These are phyloP conservation scores for Ataeniobius toweri DNA, from an alignment of 2,797 vertebrate genomes.

Conservation along the genomic window DNA sequence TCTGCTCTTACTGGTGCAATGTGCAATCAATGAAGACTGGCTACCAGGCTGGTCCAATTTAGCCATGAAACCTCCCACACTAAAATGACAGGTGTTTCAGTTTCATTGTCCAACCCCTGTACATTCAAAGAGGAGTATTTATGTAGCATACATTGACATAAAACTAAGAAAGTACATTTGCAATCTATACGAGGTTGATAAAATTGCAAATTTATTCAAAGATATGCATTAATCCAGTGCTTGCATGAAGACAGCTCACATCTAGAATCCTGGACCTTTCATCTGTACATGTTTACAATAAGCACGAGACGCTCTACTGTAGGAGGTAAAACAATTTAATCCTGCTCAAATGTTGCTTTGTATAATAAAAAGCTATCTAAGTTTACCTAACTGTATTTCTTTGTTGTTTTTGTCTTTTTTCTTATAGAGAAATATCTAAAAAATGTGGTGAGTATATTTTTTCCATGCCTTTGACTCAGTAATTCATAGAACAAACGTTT, in stretches of 20 bases:
- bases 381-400: neutral
- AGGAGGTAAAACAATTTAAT: neutral
- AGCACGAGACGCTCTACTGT: neutral
- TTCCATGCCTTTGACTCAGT: neutral
- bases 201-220: constrained; percentile 1
- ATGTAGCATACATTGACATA: neutral
- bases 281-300: neutral
- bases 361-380: neutral
- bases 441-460: neutral
- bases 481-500: neutral
- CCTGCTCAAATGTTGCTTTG: neutral
- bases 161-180: neutral
- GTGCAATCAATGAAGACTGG: no score
- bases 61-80: no score
- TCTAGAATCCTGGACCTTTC: neutral
- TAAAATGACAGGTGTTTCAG: no score
- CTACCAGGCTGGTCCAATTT: no score
- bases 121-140: neutral
- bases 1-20: no score
- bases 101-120: no score
- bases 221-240: neutral
- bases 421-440: no score
- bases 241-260: neutral
- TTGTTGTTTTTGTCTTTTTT: no score
- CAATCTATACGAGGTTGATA: neutral